Conservation (phyloP, 2,113 vertebrate genomes). For the Rhinolophus ferrumequinum region DNA sequence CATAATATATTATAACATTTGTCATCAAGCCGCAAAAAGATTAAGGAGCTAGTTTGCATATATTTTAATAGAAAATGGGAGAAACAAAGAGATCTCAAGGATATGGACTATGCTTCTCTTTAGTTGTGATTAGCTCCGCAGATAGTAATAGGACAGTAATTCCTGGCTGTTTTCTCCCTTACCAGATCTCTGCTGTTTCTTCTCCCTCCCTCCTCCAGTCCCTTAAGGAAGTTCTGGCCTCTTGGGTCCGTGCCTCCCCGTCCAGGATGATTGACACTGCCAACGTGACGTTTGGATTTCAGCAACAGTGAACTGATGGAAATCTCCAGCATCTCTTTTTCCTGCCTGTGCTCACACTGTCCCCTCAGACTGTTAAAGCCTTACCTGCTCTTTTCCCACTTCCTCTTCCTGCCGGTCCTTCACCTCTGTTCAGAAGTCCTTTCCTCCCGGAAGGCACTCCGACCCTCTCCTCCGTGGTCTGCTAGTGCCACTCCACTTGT, state of each 20-base stretch:
- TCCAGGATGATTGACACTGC: too few relatives aligned
- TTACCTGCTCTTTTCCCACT: too few relatives aligned
- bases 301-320: neutral
- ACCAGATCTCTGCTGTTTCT: too few relatives aligned
- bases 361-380: neutral
- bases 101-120: too few relatives aligned
- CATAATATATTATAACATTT: neutral
- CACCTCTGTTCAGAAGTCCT: neutral
- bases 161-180: too few relatives aligned
- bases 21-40: neutral
- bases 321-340: neutral
- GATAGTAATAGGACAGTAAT: neutral
- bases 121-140: neutral
- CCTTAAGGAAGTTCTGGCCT: rapidly evolving
- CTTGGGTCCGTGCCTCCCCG: neutral
- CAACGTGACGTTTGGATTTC: rapidly evolving
- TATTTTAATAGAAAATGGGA: neutral
- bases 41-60: neutral
- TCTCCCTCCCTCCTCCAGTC: rapidly evolving
- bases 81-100: neutral
- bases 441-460: neutral
- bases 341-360: neutral
- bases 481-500: neutral
- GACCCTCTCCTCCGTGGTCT: neutral
- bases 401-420: too few relatives aligned